Base-by-base conservation (phyloP, 2,888 invertebrate genomes). In the Tipula helvola region DNA sequence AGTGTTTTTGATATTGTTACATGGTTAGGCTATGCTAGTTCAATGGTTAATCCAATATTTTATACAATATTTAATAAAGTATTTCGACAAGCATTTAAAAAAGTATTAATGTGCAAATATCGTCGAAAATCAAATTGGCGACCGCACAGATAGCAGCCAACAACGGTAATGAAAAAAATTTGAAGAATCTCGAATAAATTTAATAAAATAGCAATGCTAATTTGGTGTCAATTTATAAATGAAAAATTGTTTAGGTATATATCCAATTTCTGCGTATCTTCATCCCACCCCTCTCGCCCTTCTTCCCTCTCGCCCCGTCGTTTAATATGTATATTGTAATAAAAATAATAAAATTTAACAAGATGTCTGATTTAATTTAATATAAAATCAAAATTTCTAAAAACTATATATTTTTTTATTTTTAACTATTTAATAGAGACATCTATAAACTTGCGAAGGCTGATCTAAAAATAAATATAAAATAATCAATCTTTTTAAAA, bases 61-160 rank as follows among this genome's bases (percentile, higher is more conserved):
- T 98, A 98, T 91, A 98, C 98, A 36, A 97, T 98, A 89, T 98
- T 98, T 92, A 98, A 98, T 92, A 97, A 97, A 90, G 96, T 97
- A 87, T 98, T 98, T 92, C 93, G 98, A 83, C 96, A 97, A 90
- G 97, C 97, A 0, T 97, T 97, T 91, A 96, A 97, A 90, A 96
- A 96, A 91, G 96, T 97, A 10, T 91, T 97, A 87, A 91, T 95
- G 87, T 97, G 97, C 91, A 93, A 94, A 88, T 96, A 96, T 57
- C 87, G 5, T 93, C 91, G 91, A 86, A 71, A 83, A 85, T 89
- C 91, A 5, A 89, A 89, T 44, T 94, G 94, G 94, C 90, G 93
- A 85, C 93, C 93, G 44, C 92, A 92, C 88, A 93, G 94, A 90
- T 92, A 92, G 91, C 91, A 90, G 88, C 36, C 16, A 84, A 28